phyloP scores from a whole-genome alignment of 2,113 vertebrate genomes.

The Tamias sibiricus region DNA sequence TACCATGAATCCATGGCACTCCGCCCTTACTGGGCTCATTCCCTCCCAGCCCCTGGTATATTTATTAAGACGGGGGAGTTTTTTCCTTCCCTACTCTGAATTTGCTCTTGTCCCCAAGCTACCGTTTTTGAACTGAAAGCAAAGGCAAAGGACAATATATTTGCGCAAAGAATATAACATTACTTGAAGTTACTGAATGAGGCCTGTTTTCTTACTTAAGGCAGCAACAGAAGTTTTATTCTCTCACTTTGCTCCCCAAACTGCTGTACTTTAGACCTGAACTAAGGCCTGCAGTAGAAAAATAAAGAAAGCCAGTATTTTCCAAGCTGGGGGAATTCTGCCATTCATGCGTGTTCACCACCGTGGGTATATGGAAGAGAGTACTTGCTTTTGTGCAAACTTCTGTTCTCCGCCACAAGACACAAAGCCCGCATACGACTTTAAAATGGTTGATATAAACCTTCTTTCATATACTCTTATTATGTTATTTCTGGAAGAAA shows the following conservation, averaged over 20 bases:
- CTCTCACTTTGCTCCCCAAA: not conserved
- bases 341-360: not conserved
- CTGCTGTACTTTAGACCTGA: not conserved
- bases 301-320: conserved; percentile 53
- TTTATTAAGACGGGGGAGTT: conserved; percentile 49
- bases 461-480: not conserved
- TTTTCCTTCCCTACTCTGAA: conserved; percentile 12
- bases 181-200: not conserved
- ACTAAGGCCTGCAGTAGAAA: not conserved
- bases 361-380: not conserved
- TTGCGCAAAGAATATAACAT: not conserved
- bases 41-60: conserved; percentile 32
- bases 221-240: conserved; percentile 14
- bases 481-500: not conserved
- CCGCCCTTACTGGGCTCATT: not conserved
- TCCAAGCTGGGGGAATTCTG: not conserved
- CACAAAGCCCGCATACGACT: not conserved
- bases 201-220: conserved; percentile 67
- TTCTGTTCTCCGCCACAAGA: not conserved
- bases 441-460: not conserved
- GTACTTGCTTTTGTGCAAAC: not conserved
- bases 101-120: conserved; percentile 60
- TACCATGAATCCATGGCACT: conserved; percentile 7
- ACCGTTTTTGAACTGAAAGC: conserved; percentile 56
- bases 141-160: not conserved